Percentiles rank a stretch among this genome's conserved stretches.
These are phyloP conservation scores for Hemitrygon akajei DNA, from an alignment of 2,797 vertebrate species.

Conservation along the genomic window DNA sequence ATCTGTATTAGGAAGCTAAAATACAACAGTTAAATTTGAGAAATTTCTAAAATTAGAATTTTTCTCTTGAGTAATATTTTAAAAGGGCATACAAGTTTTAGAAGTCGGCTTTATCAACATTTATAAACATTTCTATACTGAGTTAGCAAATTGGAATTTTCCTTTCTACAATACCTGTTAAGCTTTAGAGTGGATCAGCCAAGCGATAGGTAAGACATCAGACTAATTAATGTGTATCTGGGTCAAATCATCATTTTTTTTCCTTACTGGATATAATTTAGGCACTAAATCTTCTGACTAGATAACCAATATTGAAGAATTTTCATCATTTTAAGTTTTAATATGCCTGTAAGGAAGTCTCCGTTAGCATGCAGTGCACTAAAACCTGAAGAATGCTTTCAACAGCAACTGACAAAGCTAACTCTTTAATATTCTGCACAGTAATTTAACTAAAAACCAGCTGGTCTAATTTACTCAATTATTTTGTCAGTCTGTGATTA, in stretches of 20 bases:
- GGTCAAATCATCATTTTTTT: background rate
- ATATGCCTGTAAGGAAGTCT: background rate
- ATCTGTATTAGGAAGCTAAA: background rate
- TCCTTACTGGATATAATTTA: background rate
- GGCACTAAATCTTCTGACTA: background rate
- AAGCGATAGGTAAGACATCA: background rate
- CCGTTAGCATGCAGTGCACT: background rate
- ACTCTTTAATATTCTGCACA: background rate
- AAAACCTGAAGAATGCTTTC: background rate
- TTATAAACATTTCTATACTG: background rate
- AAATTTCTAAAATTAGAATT: background rate
- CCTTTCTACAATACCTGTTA: background rate
- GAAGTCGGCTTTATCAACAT: no score
- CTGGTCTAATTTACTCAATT: background rate
- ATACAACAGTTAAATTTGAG: background rate
- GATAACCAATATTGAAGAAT: background rate
- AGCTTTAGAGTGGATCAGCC: background rate
- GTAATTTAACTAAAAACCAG: background rate
- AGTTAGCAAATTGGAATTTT: no score
- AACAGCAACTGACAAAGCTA: background rate
- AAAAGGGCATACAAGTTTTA: background rate
- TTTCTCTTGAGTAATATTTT: background rate
- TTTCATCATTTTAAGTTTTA: background rate
- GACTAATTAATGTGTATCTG: background rate
- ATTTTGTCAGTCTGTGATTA: constrained; percentile 3